Evolutionary conservation across 2,797 vertebrate genomes (phyloP).

Genomic region (Lagorchestes hirsutus): DNA sequence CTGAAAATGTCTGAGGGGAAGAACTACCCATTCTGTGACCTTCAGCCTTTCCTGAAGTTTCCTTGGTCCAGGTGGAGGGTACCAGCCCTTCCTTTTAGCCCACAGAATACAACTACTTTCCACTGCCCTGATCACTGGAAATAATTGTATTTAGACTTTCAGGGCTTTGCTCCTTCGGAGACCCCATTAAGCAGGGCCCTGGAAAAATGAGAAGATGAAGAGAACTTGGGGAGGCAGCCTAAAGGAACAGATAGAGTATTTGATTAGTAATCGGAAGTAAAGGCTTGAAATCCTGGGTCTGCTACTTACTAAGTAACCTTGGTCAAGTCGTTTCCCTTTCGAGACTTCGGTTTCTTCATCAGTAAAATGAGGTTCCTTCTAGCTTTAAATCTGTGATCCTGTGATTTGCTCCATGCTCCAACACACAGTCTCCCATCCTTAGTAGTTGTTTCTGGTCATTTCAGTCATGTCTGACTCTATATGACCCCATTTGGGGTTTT

Average conservation of each 20-base stretch:
- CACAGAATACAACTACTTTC: not conserved
- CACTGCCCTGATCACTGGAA: not conserved
- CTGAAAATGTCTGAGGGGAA: not conserved
- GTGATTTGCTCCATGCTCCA: not conserved
- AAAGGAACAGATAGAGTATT: not conserved
- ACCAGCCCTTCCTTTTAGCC: not conserved
- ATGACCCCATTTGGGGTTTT: not conserved
- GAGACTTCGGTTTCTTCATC: not conserved
- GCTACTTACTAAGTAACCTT: not conserved
- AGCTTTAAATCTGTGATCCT: not conserved
- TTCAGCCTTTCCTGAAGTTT: conserved; percentile 3
- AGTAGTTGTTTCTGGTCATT: not conserved
- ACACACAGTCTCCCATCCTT: not conserved
- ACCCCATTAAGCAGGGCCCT: not conserved
- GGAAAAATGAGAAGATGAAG: not conserved
- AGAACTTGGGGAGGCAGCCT: not conserved
- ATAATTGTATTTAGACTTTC: not conserved
- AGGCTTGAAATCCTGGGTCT: not conserved
- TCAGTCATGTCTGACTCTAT: not conserved
- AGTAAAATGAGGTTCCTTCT: not conserved
- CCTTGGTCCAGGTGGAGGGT: not conserved
- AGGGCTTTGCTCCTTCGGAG: not conserved
- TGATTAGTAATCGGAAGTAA: not conserved
- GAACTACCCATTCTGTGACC: conserved; percentile 4
- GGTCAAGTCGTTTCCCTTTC: not conserved